These are phyloP conservation scores for Poeciliopsis retropinna DNA, from an alignment of 2,113 vertebrate genomes.

Conservation along the genomic window DNA sequence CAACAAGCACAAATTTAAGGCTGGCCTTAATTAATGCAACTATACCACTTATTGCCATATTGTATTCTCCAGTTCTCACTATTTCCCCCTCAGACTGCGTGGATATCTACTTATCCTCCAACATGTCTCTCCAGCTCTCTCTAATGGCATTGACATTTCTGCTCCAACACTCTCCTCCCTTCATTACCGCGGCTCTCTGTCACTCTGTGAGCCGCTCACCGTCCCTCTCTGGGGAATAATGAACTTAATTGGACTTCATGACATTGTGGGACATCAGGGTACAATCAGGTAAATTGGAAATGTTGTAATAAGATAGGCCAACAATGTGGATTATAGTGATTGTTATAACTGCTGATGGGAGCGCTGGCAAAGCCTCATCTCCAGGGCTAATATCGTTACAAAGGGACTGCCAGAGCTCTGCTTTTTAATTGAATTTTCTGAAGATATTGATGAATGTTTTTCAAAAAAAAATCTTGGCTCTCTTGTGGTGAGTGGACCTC, in stretches of 20 bases:
- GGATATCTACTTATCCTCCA: conserved; percentile 19
- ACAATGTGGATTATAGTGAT: conserved; percentile 4
- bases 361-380: background rate
- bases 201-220: conserved; percentile 19
- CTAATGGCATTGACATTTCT: conserved; percentile 61
- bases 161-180: conserved; percentile 39
- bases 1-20: background rate
- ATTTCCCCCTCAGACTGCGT: background rate
- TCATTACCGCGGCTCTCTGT: conserved; percentile 50
- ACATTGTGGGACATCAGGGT: conserved; percentile 27
- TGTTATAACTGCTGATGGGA: conserved; percentile 9
- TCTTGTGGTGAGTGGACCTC: background rate
- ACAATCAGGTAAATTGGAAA: conserved; percentile 32
- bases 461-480: background rate
- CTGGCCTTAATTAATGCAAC: background rate
- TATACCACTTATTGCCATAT: background rate
- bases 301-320: conserved; percentile 4
- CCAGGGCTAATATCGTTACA: background rate
- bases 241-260: conserved; percentile 38
- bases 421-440: background rate
- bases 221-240: conserved; percentile 31
- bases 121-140: conserved; percentile 47
- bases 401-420: too few species aligned
- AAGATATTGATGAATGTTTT: background rate
- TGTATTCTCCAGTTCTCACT: background rate